Evolutionary conservation across 2,113 vertebrate species (phyloP).

Genomic region (Lagopus leucura): DNA sequence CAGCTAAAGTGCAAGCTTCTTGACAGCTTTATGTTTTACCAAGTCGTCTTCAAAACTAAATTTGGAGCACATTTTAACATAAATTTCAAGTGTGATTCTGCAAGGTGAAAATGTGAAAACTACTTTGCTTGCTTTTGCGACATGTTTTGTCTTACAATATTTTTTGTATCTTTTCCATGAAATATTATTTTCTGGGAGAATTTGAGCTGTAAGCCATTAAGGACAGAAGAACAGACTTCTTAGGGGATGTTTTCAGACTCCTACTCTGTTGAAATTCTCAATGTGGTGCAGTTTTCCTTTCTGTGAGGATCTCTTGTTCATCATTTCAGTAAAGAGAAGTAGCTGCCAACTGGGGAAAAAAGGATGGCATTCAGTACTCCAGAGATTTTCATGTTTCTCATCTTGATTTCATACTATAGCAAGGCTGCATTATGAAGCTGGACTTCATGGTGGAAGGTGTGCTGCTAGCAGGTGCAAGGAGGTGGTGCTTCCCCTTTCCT

Average conservation of each 20-base stretch:
- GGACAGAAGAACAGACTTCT: neutral
- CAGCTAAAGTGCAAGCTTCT: neutral
- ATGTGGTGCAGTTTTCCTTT: neutral
- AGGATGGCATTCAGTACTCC: neutral
- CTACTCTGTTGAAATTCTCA: neutral
- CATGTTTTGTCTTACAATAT: neutral
- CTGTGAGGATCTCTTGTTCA: neutral
- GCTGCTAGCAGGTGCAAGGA: neutral
- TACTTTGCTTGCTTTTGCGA: neutral
- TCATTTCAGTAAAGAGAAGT: neutral
- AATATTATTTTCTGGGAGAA: neutral
- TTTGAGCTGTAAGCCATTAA: neutral
- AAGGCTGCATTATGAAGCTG: neutral
- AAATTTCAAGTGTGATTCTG: neutral
- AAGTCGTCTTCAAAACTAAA: neutral
- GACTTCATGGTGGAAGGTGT: neutral
- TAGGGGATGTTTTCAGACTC: neutral
- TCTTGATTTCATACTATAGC: neutral
- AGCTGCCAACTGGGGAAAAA: neutral
- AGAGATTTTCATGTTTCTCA: neutral
- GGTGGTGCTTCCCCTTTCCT: neutral
- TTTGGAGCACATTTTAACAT: neutral
- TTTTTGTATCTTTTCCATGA: neutral
- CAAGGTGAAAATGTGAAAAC: neutral
- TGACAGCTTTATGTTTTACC: neutral